Base-by-base conservation (phyloP, 30 jellyfish, hydroid and myxozoan species). In the Clytia hemisphaerica region DNA sequence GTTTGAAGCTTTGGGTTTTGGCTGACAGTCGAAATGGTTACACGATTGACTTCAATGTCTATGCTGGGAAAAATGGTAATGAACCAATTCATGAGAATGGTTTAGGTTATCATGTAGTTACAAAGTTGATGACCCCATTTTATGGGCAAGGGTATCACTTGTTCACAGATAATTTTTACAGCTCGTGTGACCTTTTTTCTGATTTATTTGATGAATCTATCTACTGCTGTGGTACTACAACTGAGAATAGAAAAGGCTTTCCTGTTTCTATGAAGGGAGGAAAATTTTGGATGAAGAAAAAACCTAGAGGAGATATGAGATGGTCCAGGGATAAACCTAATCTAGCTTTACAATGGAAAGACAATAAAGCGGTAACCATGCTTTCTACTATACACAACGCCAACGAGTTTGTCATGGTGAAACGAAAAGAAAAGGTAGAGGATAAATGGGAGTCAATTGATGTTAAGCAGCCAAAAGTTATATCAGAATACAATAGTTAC, bases 1-100 rank as follows among this genome's bases (percentile, higher is more conserved):
- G 80, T 33, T 15, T 68, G 71, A 68, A 68, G 34, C 29, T 58
- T 19, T 68, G 25, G 71, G 71, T 68, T 49, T 19, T 68, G n/a
- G 80, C 76, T 47, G 80, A 68, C 32, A 30, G 71, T 33, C 34
- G 33, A 9, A 68, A 53, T 25, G 80, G 80, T 61, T 68, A 68
- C 54, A 49, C 26, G 18, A 45, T 28, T 40, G 80, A 45, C 22
- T 24, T 68, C 32, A 71, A 24, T 29, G 80, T 68, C 49, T 68
- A 68, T 37, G 28, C 44, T 68, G 80, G 73, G 4, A 68, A 68
- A 48, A 45, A 71, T 21, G n/a, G n/a, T n/a, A n/a, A n/a, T n/a
- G n/a, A n/a, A n/a, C n/a, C n/a, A n/a, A n/a, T n/a, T n/a, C n/a
- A n/a, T n/a, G n/a, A n/a, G n/a, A n/a, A n/a, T n/a, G n/a, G n/a